A percentile compares a stretch with the other conserved stretches of the same genome.
phyloP scores from a whole-genome alignment of 1,140 invertebrate genomes.

The Drosophila orosa region DNA sequence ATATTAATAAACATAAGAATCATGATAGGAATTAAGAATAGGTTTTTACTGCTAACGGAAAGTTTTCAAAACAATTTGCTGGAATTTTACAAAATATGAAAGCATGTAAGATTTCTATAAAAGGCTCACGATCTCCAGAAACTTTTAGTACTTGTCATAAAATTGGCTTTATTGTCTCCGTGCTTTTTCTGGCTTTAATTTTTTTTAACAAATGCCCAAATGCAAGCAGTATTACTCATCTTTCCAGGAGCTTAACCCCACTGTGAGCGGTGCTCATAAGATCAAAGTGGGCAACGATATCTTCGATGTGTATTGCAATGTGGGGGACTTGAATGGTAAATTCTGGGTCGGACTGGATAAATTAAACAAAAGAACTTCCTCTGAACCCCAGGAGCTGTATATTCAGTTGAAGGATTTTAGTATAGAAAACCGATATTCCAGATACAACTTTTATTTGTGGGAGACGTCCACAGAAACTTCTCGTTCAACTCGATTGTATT shows the following conservation, averaged over 20 bases:
- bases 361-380: neutral
- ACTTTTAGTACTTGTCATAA: neutral
- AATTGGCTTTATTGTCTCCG: neutral
- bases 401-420: neutral
- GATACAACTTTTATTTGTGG: neutral
- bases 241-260: neutral
- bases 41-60: too few species aligned
- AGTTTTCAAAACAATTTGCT: neutral
- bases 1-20: too few species aligned
- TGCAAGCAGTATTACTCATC: too few species aligned
- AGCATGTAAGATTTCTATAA: neutral
- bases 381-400: neutral
- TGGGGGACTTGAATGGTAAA: neutral
- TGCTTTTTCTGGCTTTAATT: neutral
- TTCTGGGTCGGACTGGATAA: neutral
- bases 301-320: neutral
- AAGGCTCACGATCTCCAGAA: too few species aligned
- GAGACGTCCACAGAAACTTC: neutral
- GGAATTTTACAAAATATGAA: neutral
- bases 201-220: neutral
- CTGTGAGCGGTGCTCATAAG: neutral
- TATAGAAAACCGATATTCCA: neutral
- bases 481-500: neutral
- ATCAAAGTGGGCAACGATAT: neutral
- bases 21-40: too few species aligned